Percentiles rank a stretch among this genome's conserved stretches.
These are phyloP conservation scores for Sycophaga agraensis DNA, from an alignment of 1,140 invertebrate species.

Conservation along the genomic window DNA sequence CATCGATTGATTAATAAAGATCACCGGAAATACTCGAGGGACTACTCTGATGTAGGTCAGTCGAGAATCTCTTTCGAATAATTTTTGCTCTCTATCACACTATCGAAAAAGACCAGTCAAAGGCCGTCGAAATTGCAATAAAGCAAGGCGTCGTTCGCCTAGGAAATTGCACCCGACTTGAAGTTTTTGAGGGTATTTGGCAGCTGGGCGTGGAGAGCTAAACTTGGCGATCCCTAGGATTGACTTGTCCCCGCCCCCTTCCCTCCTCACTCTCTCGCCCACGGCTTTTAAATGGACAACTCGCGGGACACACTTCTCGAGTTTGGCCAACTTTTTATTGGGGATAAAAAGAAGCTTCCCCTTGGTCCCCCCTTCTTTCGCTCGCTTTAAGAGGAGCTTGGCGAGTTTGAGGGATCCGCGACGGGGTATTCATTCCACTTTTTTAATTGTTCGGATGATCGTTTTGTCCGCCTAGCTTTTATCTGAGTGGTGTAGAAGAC, in stretches of 20 bases:
- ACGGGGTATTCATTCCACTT: no score
- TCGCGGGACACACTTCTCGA: background rate
- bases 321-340: slow-evolving; percentile 21
- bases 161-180: background rate
- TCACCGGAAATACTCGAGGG: no score
- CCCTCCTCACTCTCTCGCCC: background rate
- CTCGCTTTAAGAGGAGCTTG: no score
- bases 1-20: no score
- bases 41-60: no score
- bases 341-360: background rate
- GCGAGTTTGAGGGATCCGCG: no score
- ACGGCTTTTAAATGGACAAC: slow-evolving; percentile 14
- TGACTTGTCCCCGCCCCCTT: background rate
- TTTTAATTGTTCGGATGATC: slow-evolving; percentile 6
- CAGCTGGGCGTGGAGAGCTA: background rate
- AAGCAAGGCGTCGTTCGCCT: slow-evolving; percentile 5
- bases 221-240: slow-evolving; percentile 9
- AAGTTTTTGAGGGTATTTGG: slow-evolving; percentile 18
- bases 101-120: no score
- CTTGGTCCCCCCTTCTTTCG: background rate
- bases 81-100: no score
- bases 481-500: no score
- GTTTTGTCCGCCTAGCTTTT: background rate
- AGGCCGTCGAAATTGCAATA: slow-evolving; percentile 2
- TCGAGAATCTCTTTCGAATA: no score